Base-by-base conservation (phyloP, 2,113 vertebrate species). In the Colinus virginianus region DNA sequence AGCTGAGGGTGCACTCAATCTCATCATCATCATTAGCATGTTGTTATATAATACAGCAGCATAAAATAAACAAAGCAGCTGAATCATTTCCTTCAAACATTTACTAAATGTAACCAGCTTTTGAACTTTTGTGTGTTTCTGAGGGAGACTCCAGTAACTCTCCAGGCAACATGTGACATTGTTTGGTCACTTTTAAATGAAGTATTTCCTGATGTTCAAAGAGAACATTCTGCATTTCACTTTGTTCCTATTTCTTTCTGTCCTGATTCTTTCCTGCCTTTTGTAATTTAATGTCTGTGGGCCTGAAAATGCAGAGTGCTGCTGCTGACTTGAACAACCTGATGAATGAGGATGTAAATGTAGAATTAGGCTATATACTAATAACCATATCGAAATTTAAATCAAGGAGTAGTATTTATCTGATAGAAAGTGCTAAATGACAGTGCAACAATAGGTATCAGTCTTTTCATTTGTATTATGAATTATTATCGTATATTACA, bases 401-500 rank as follows among this genome's bases (percentile, higher is more conserved):
- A 66, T 21, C 34, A 93, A 51, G 84, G 74, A 85, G 21, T 90
- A 82, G 9, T 84, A 59, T 78, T 94, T 91, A 62, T 83, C 32
- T 90, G 82, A 51, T 38, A 5, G 40, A 42, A 89, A 79, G 7
- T 62, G 28, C 32, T 91, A 80, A 94, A 88, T 58, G 8, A 2
- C 40, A 78, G 5, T 48, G 72, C 20, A 86, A 75, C 21, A 93
- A 48, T 63, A 79, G 14, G 83, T 90, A 72, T 46, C 46, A 46
- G 22, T 42, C 23, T 90, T 89, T 87, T 20, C 7, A 8, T 80
- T 74, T 61, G 49, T 84, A 30, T 78, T 55, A 38, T 11, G 34
- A 79, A 75, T 80, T 81, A 21, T 79, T 85, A 71, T 67, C 46
- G 32, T 71, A 69, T 45, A 83, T 83, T 81, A 55, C 15, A 72